Percentiles rank a stretch among this genome's conserved stretches.
phyloP scores from a whole-genome alignment of 2,888 invertebrate genomes.

The Xylota sylvarum region DNA sequence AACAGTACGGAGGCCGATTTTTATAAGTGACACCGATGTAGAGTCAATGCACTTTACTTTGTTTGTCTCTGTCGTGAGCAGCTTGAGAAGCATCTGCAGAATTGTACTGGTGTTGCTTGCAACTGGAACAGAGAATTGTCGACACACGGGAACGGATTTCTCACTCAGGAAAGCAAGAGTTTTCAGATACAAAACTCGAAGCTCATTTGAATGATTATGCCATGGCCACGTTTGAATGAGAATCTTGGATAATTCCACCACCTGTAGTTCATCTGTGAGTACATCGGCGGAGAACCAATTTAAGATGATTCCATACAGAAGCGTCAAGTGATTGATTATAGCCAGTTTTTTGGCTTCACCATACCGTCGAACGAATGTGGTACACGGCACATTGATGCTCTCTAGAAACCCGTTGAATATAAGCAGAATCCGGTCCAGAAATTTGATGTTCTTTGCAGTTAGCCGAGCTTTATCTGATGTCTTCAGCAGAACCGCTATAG shows the following conservation, averaged over 20 bases:
- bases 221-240: slow-evolving; percentile 83
- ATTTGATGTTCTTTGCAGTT: slow-evolving; percentile 78
- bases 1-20: slow-evolving; percentile 80
- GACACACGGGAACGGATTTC: slow-evolving; percentile 82
- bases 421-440: slow-evolving; percentile 79
- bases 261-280: slow-evolving; percentile 79
- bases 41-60: slow-evolving; percentile 79
- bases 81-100: slow-evolving; percentile 81
- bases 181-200: slow-evolving; percentile 80
- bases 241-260: slow-evolving; percentile 78
- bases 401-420: slow-evolving; percentile 81
- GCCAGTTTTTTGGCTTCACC: slow-evolving; percentile 81
- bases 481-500: slow-evolving; percentile 81
- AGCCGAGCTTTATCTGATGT: slow-evolving; percentile 79
- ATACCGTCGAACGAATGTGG: slow-evolving; percentile 81
- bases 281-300: slow-evolving; percentile 81
- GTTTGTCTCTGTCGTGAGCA: slow-evolving; percentile 81
- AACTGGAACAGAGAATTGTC: slow-evolving; percentile 80
- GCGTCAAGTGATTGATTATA: slow-evolving; percentile 80
- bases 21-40: slow-evolving; percentile 77
- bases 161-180: slow-evolving; percentile 81
- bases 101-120: slow-evolving; percentile 80
- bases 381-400: slow-evolving; percentile 79
- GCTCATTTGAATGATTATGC: slow-evolving; percentile 81
- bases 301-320: slow-evolving; percentile 80